phyloP scores from a whole-genome alignment of 1,140 invertebrate species.

The Formica exsecta region DNA sequence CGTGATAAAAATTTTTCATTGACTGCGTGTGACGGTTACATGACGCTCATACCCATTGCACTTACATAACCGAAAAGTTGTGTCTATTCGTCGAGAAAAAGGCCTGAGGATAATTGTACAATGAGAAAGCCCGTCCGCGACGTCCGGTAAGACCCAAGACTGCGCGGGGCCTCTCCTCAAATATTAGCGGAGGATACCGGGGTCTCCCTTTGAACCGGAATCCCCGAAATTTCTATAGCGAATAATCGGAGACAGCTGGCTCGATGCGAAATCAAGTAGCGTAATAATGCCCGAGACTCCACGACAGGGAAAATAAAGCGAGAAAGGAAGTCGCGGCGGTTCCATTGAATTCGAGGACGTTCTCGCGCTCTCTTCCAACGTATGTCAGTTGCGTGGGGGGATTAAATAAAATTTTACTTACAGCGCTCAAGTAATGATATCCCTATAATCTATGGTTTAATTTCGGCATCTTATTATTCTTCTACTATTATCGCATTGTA shows the following conservation, averaged over 20 bases:
- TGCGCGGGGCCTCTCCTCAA: conserved; percentile 79
- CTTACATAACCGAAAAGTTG: conserved; percentile 15
- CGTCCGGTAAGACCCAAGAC: conserved; percentile 79
- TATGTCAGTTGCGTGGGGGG: not conserved
- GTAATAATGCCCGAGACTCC: conserved; percentile 82
- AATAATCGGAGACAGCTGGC: conserved; percentile 85
- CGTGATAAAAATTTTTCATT: not conserved
- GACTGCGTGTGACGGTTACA: too few species aligned
- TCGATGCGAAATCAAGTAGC: conserved; percentile 86
- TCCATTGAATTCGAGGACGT: conserved; percentile 48
- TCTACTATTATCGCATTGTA: not conserved
- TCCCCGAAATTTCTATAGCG: conserved; percentile 82
- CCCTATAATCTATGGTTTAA: not conserved
- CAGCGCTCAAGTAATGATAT: not conserved
- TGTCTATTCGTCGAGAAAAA: conserved; percentile 39
- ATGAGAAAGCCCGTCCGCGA: conserved; percentile 62
- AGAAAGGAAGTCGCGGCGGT: conserved; percentile 71
- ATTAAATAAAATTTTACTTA: conserved; percentile 36
- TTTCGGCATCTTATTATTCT: not conserved
- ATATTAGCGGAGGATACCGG: conserved; percentile 84
- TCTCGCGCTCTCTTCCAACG: conserved; percentile 18
- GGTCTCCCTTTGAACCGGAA: conserved; percentile 82
- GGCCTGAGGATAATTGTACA: conserved; percentile 39
- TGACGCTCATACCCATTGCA: not conserved
- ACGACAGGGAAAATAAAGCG: conserved; percentile 61